These are phyloP conservation scores for Istiophorus platypterus DNA, from an alignment of 2,113 vertebrate species.

Conservation along the genomic window DNA sequence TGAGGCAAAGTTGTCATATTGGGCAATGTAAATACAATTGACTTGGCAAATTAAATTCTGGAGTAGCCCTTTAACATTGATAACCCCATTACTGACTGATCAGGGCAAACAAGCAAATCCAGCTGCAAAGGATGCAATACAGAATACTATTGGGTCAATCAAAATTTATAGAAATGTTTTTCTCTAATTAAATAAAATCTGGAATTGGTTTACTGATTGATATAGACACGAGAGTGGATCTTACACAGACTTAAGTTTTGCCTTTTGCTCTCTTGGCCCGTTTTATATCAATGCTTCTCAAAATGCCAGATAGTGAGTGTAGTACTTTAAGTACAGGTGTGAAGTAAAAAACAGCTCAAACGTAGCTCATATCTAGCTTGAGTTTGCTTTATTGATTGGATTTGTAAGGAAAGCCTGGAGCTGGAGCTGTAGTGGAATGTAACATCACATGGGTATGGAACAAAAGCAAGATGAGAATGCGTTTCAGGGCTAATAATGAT, in stretches of 20 bases:
- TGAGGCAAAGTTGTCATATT: too few relatives aligned
- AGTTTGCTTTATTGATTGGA: constrained; percentile 19
- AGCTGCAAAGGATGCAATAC: too few relatives aligned
- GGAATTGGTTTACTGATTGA: neutral
- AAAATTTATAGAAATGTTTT: neutral
- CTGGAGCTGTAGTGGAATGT: neutral
- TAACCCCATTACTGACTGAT: neutral
- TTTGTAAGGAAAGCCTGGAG: constrained; percentile 32
- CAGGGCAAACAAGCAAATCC: too few relatives aligned
- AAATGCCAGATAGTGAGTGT: neutral
- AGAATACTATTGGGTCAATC: neutral
- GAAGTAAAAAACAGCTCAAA: neutral
- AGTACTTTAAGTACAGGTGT: neutral
- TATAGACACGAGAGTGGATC: neutral
- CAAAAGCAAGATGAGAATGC: constrained; percentile 38
- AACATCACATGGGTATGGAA: constrained; percentile 11
- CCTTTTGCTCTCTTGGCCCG: neutral
- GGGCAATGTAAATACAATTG: neutral
- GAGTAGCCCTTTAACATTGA: neutral
- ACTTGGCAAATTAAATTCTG: neutral
- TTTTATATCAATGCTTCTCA: neutral
- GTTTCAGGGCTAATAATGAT: constrained; percentile 31
- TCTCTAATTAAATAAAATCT: too few relatives aligned
- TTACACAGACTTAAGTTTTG: neutral
- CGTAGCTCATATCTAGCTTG: neutral